phyloP scores from a whole-genome alignment of 2,113 vertebrate genomes.

The Tympanuchus pallidicinctus region DNA sequence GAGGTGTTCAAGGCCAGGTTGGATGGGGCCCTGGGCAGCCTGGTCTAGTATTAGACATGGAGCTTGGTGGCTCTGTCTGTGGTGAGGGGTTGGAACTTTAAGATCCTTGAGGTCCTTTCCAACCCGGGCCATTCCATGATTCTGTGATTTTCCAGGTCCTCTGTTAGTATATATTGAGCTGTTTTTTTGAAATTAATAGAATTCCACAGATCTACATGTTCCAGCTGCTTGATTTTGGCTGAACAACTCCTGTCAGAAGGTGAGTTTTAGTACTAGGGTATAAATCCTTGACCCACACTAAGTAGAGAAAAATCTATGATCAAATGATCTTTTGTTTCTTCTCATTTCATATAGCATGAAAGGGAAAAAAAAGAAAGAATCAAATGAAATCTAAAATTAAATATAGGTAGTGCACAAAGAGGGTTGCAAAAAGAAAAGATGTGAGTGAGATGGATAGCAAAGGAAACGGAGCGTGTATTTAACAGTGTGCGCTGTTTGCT shows the following conservation, averaged over 20 bases:
- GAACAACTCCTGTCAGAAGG: not conserved
- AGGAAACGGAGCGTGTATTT: constrained; percentile 18
- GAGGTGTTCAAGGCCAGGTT: no score
- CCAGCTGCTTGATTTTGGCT: constrained; percentile 16
- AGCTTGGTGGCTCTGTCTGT: no score
- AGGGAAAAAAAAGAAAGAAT: not conserved
- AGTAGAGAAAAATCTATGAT: not conserved
- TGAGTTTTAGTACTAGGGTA: not conserved
- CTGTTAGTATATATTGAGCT: not conserved
- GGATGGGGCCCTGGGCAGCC: no score
- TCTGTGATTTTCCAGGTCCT: not conserved
- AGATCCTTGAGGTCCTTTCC: no score
- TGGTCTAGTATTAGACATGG: no score
- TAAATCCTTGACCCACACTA: not conserved
- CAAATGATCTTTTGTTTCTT: accelerated
- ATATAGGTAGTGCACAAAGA: not conserved
- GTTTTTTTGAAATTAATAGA: constrained; percentile 20
- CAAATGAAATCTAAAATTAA: constrained; percentile 9
- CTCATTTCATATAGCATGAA: not conserved
- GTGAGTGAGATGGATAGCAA: not conserved
- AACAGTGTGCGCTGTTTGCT: constrained; percentile 32
- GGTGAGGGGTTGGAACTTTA: no score
- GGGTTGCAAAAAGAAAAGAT: not conserved
- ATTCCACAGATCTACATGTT: constrained; percentile 44
- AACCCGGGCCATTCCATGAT: no score